Percentiles rank a stretch among this genome's conserved stretches.
These are phyloP conservation scores for Halictus ligatus DNA, from an alignment of 2,888 invertebrate species.

Conservation along the genomic window DNA sequence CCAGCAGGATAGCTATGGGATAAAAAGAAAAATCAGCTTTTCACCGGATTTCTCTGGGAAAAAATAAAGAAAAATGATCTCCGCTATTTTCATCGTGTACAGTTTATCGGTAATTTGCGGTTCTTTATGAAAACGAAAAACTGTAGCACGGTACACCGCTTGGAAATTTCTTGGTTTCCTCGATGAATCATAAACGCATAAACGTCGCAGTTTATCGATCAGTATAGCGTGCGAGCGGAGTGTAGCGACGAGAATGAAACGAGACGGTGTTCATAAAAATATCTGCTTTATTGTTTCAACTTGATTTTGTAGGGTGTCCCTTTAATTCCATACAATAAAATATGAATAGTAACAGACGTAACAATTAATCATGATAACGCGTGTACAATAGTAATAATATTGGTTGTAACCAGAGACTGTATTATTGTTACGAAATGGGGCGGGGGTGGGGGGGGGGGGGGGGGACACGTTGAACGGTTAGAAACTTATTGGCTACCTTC, in stretches of 20 bases:
- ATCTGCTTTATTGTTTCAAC: conserved; percentile 70
- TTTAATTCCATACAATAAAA: conserved; percentile 61
- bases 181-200: neutral
- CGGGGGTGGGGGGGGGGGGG: conserved; percentile 34
- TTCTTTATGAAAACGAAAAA: neutral
- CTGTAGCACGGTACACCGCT: neutral
- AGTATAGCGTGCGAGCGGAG: neutral
- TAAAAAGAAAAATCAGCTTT: neutral
- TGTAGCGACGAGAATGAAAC: conserved; percentile 9
- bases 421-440: conserved; percentile 43
- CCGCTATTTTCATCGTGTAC: too few species aligned
- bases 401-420: conserved; percentile 40
- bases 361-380: conserved; percentile 57
- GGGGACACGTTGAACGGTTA: conserved; percentile 56
- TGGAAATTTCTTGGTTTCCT: neutral
- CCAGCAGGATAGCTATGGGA: neutral
- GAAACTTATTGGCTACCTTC: conserved; percentile 42
- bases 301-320: conserved; percentile 54
- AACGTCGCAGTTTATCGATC: neutral
- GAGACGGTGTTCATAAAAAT: conserved; percentile 69
- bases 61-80: neutral
- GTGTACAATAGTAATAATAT: conserved; percentile 50
- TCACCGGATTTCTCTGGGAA: neutral
- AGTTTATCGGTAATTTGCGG: neutral
- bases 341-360: conserved; percentile 65